Evolutionary conservation across 2,888 invertebrate species (phyloP), one percentile per base, ranked within the genome.

Genomic region (Drosophila atripex): DNA sequence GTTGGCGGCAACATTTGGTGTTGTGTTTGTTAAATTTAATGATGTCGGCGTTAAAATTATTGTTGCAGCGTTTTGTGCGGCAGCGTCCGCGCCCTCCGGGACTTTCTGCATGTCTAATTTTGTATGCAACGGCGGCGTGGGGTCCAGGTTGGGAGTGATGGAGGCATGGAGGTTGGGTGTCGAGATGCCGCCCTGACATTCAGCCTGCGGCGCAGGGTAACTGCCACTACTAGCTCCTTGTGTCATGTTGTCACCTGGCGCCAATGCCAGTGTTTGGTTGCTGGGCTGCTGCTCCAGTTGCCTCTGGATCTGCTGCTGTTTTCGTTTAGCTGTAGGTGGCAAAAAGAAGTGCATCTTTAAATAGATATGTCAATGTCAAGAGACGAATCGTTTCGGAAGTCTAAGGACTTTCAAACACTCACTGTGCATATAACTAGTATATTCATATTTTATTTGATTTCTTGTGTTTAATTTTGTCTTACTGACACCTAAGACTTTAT

Each of bases 31-130:
- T 87, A 80, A 57, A 86, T 86, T 89, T 87, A 90, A 89, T 89
- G 88, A 86, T 82, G 90, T 83, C 83, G 90, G 89, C 77, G 85
- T 86, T 88, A 89, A 77, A 86, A 88, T 87, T 86, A 89, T 90
- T 86, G 90, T 89, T 82, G 90, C 80, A 75, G 80, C 80, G 75
- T 86, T 86, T 75, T 88, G 80, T 78, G 79, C 61, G 64, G 66
- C 71, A 56, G 75, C 76, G 53, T 47, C 61, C 46, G 38, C 57
- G 60, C 88, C 84, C 80, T 79, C 84, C 25, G 88, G 78, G 79
- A 85, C 71, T 76, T 84, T 80, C 71, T 84, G 76, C 76, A 87
- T 84, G 78, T 90, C 90, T 89, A 91, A 88, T 90, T 90, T 89
- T 70, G 85, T 84, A 78, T 88, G 78, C 76, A 69, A 49, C 68